Evolutionary conservation across 1,140 invertebrate genomes (phyloP), one percentile per base, ranked within the genome.

Genomic region (Capitella teleta): DNA sequence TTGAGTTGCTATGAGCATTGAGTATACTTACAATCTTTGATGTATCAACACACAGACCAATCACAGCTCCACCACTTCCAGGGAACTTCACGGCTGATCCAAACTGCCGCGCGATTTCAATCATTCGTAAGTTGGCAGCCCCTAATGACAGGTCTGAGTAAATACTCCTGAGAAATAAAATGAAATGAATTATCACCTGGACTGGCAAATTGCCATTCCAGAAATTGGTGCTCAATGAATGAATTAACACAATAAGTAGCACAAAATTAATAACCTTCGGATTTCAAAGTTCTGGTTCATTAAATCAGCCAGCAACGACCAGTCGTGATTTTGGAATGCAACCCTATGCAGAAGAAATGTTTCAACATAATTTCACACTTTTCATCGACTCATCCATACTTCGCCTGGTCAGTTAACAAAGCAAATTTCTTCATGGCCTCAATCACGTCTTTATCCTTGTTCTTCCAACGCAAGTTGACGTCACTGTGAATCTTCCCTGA

Each of bases 401-500:
- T 54, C 18, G 64, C 63, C 24, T 52, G 45, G 37, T 64, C 61
- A 2, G 64, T 66, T 26, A 66, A 43, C n/a, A 48, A 16, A 8
- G 64, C 64, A 49, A 67, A 63, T 38, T 54, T 52, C 25, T 53
- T 26, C 64, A 67, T 67, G 3, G 53, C 64, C 6, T 54, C 47
- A 10, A 60, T 44, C 3, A 64, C 62, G 14, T 57, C 56, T n/a
- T 50, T 32, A 34, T 67, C 64, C 12, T 38, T 38, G 36, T 38
- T 5, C 36, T 57, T 40, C 55, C 57, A 67, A 14, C 64, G 55
- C 12, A 41, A 32, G 14, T 50, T 46, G 14, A 67, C 57, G 56
- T 63, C 49, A 19, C 58, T 63, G 53, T 67, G 64, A 28, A 67
- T 66, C 32, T 49, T 55, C 30, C 64, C 64, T 16, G 64, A 67